Evolutionary conservation across 1,140 invertebrate genomes (phyloP), one percentile per base, ranked within the genome.

Genomic region (Euura lappo): DNA sequence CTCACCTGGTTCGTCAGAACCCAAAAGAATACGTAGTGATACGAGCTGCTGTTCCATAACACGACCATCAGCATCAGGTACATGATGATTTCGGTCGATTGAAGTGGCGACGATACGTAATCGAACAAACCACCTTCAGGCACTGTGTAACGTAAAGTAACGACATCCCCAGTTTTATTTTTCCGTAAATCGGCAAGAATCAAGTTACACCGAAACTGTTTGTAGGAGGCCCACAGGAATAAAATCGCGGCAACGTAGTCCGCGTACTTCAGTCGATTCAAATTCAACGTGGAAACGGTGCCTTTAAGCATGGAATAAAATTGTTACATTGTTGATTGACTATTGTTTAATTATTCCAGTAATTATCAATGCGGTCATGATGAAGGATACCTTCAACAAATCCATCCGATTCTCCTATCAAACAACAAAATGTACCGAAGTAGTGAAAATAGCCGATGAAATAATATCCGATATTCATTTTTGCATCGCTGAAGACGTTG

Each of bases 401-500:
- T 70, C 93, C 91, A 5, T 92, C 88, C 5, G 94, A 92, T 83
- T 96, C 93, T 68, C 91, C 90, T 65, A 96, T 73, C 51, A 95
- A 89, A 43, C 91, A 90, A 0, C 92, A 74, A 10, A 92, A 80
- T 47, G 91, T 86, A 42, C 92, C 93, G 78, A 93, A 89, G 83
- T 97, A 98, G 86, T 97, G 94, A 44, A 90, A 76, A 73, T 91
- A 90, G 1, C 95, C 96, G 66, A 93, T 82, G 0, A 93, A 70
- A 80, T 97, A 97, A 85, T 96, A 93, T 1, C 84, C 81, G 0
- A 96, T 75, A 82, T 96, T 95, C 75, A 97, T 97, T 84, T 92
- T 93, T 60, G 90, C 90, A 73, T 93, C 88, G 8, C 95, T 94
- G 85, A 94, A 97, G 7, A 97, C 90, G 83, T 91, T 94, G 6